Evolutionary conservation across 1,140 invertebrate genomes (phyloP).

Genomic region (Aplysia californica): DNA sequence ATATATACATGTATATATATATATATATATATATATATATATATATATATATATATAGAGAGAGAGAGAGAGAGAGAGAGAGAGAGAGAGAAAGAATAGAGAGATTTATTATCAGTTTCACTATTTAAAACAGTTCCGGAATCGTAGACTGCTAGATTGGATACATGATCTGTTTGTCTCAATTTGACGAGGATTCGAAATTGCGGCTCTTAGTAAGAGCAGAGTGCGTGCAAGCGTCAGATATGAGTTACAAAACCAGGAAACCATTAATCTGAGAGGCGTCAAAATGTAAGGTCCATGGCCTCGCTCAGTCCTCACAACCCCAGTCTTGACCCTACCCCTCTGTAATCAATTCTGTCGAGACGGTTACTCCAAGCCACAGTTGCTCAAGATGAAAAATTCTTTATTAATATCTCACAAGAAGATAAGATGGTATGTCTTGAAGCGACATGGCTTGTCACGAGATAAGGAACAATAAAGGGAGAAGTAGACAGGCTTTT

Average conservation of each 20-base stretch:
- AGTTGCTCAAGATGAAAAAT: too few species aligned
- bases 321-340: background rate
- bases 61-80: conserved; percentile 6
- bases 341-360: background rate
- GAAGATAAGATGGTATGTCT: background rate
- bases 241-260: background rate
- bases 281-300: background rate
- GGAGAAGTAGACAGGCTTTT: background rate
- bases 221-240: background rate
- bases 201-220: background rate
- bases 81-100: conserved; percentile 1
- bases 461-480: background rate
- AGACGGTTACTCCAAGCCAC: background rate
- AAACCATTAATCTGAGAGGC: background rate
- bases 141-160: background rate
- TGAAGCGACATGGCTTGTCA: background rate
- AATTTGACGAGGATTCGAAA: background rate
- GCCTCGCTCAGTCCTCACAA: background rate
- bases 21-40: background rate
- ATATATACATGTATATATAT: background rate
- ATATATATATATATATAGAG: background rate
- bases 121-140: background rate
- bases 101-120: background rate
- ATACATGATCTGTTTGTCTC: background rate
- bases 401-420: too few species aligned